phyloP scores from a whole-genome alignment of 1,140 invertebrate species.

The Dolichoris vasculosae region DNA sequence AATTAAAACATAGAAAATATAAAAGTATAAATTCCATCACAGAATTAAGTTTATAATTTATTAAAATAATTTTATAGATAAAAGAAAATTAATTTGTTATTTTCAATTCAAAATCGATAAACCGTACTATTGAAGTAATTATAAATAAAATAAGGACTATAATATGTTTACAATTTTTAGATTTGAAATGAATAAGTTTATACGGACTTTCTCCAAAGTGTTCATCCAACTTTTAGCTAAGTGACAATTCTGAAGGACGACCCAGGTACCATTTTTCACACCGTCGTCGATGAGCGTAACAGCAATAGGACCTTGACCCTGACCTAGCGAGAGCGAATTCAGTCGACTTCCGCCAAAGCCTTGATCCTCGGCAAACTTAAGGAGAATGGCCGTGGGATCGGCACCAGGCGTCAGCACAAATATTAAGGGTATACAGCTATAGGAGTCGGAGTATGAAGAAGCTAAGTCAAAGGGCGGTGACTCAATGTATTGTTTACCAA shows the following conservation, averaged over 20 bases:
- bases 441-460: constrained; percentile 88
- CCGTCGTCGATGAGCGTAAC: constrained; percentile 90
- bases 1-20: too few species aligned
- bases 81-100: too few species aligned
- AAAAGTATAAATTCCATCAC: too few species aligned
- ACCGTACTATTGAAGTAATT: too few species aligned
- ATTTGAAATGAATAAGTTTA: background rate
- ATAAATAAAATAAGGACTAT: too few species aligned
- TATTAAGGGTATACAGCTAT: constrained; percentile 88
- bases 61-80: too few species aligned
- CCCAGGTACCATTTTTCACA: constrained; percentile 90
- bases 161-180: background rate
- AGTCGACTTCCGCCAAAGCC: constrained; percentile 88
- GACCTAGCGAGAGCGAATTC: constrained; percentile 91
- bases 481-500: constrained; percentile 81
- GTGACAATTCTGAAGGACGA: constrained; percentile 97
- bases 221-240: constrained; percentile 96
- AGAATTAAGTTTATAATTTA: too few species aligned
- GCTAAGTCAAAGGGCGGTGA: constrained; percentile 92
- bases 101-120: too few species aligned
- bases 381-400: constrained; percentile 89
- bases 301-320: constrained; percentile 94
- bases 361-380: constrained; percentile 93
- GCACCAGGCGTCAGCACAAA: constrained; percentile 94
- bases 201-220: constrained; percentile 80